Evolutionary conservation across 2,797 vertebrate genomes (phyloP).

Genomic region (Hafferia zeledoni): DNA sequence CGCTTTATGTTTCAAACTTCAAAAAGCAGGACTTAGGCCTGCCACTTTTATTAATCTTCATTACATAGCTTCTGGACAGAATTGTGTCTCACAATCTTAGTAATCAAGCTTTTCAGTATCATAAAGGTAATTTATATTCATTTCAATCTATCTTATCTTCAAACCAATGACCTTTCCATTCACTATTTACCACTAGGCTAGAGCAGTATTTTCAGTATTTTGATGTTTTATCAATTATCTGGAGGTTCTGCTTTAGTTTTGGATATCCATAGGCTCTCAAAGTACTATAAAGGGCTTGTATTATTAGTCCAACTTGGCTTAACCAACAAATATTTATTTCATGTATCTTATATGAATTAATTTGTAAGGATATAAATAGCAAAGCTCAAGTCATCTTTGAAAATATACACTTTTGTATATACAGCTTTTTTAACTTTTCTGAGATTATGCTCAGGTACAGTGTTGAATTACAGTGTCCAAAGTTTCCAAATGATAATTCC

Average conservation of each 20-base stretch:
- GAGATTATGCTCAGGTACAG: neutral
- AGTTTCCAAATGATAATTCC: neutral
- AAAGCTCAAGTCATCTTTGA: neutral
- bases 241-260: conserved; percentile 20
- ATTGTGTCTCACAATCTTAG: neutral
- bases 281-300: neutral
- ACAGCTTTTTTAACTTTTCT: neutral
- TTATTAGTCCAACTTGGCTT: neutral
- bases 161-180: neutral
- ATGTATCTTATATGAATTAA: neutral
- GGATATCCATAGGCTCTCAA: neutral
- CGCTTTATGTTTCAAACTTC: neutral
- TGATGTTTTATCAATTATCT: conserved; percentile 20
- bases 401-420: neutral
- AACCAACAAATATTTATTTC: neutral
- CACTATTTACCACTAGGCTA: neutral
- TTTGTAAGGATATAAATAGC: neutral
- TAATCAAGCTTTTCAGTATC: conserved; percentile 11
- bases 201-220: neutral
- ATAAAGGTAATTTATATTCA: conserved; percentile 11
- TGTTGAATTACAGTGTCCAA: neutral
- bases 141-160: conserved; percentile 5
- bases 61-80: neutral
- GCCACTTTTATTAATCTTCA: conserved; percentile 9
- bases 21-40: neutral